Evolutionary conservation across 2,888 invertebrate species (phyloP).

Genomic region (Incurvaria masculella): DNA sequence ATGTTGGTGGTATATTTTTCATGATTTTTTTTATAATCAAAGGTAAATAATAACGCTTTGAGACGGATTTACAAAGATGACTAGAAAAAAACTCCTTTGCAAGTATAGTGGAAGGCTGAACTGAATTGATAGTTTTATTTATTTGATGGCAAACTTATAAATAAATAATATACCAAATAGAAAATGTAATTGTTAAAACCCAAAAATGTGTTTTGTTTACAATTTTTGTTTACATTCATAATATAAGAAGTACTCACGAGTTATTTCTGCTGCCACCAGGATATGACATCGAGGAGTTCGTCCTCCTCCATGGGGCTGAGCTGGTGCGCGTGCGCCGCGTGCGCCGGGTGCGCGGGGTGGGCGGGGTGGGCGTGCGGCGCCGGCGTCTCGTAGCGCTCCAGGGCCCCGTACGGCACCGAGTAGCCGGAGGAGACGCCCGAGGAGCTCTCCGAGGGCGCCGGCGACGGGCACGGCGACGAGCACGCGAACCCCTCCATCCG

Average conservation of each 20-base stretch:
- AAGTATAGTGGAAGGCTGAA: no score
- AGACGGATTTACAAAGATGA: no score
- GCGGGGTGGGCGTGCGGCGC: slow-evolving; percentile 13
- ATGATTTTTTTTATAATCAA: no score
- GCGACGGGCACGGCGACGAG: slow-evolving; percentile 63
- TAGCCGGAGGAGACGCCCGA: slow-evolving; percentile 51
- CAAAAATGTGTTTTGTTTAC: no score
- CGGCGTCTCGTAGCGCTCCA: slow-evolving; percentile 41
- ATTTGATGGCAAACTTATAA: no score
- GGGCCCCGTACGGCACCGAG: slow-evolving; percentile 24
- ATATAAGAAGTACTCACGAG: slow-evolving; percentile 4
- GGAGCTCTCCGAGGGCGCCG: slow-evolving; percentile 70
- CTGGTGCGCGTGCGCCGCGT: slow-evolving; percentile 47
- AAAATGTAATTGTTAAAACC: no score
- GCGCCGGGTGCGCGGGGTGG: slow-evolving; percentile 20
- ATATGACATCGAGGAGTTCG: slow-evolving; percentile 81
- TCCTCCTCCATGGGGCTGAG: slow-evolving; percentile 82
- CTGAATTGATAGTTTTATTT: no score
- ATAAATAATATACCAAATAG: no score
- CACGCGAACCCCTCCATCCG: slow-evolving; percentile 53
- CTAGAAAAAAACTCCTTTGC: no score
- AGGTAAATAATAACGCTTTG: no score
- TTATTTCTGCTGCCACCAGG: slow-evolving; percentile 78
- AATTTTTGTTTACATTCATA: no score
- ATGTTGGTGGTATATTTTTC: no score